Base-by-base conservation (phyloP, 2,888 invertebrate genomes). In the Electrophaes corylata region DNA sequence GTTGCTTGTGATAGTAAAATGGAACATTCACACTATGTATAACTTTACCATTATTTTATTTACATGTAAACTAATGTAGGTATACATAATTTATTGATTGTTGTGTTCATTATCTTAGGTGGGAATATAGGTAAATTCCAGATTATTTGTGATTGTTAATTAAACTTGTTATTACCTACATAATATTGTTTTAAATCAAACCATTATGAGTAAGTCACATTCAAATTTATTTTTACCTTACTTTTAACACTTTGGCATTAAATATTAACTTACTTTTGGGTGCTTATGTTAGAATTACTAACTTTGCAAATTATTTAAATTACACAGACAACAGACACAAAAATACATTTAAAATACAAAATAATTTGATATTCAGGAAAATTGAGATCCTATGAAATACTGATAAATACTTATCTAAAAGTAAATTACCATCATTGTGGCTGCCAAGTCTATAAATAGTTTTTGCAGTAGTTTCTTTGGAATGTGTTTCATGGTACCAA, bases 51-150 rank as follows among this genome's bases (percentile, higher is more conserved):
- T 46, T 40, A 40, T 20, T 31, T 26, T 39, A 12, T 29, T 29
- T 1, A 26, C 26, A 63, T 84, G 80, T 41, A 23, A 49, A 18
- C 11, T 39, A 41, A 50, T n/a, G 8, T 37, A 43, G n/a, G 3
- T 39, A 29, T 16, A 33, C 39, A 35, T 47, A 23, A 45, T 56
- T 43, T 54, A 53, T 53, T 58, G 33, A 49, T 52, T 56, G 48
- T 60, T 49, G 43, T 43, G 46, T 46, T 46, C 31, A 45, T 33
- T 29, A 29, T 40, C 31, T 46, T 48, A 48, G 43, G 45, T 20
- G 53, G 49, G 50, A 54, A 40, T 55, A 43, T 53, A 49, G 39
- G 46, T 26, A 29, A 44, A 50, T 47, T 52, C 51, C 49, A 20
- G 41, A n/a, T n/a, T 45, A 46, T 53, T 60, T 31, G 29, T 57